Conservation (phyloP, 2,113 vertebrate species). For the Paracanthobrama guichenoti region DNA sequence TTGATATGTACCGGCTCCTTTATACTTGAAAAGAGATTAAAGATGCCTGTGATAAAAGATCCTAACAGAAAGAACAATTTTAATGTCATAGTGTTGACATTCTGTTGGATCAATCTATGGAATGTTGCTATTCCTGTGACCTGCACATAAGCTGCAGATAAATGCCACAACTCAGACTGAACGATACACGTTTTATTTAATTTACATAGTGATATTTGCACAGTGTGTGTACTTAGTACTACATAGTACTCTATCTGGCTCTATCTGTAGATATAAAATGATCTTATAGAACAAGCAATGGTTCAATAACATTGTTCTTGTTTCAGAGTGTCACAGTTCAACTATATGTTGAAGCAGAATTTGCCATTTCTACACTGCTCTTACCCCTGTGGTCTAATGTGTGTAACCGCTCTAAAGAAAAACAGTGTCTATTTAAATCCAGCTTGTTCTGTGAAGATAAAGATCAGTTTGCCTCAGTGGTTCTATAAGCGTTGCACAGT, state of each 20-base stretch:
- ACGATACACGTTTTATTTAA: not conserved
- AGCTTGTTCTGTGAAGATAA: conserved; percentile 15
- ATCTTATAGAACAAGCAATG: not conserved
- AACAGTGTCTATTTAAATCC: not conserved
- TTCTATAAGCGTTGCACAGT: conserved; percentile 1
- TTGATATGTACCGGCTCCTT: not conserved
- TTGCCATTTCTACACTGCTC: not conserved
- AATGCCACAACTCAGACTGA: not conserved
- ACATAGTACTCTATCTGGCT: too few species aligned
- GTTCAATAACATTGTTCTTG: not conserved
- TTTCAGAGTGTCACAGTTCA: not conserved
- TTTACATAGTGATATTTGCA: not conserved
- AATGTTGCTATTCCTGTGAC: conserved; percentile 2
- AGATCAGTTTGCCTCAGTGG: not conserved
- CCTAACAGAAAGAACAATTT: not conserved
- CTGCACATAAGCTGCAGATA: not conserved
- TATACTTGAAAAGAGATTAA: not conserved
- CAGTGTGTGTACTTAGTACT: not conserved
- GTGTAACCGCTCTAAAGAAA: not conserved
- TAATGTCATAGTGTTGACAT: not conserved
- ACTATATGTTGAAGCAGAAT: not conserved
- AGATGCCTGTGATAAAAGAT: not conserved
- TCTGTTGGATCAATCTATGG: not conserved
- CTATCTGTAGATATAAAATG: not conserved
- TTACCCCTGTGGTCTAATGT: not conserved